Evolutionary conservation across 2,888 invertebrate genomes (phyloP).

Genomic region (Heliothis peltigera): DNA sequence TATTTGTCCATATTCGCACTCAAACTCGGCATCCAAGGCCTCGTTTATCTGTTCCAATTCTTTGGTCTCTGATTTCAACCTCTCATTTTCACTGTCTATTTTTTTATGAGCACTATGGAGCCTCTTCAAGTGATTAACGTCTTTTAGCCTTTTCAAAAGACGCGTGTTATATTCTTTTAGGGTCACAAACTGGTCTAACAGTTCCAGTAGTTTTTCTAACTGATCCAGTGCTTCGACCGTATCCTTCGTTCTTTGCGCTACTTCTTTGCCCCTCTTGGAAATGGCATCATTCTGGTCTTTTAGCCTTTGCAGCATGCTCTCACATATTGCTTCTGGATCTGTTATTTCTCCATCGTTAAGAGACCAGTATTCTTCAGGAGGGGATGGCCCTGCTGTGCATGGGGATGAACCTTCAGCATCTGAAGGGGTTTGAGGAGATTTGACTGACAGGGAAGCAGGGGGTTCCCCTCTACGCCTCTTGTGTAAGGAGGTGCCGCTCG

Average conservation of each 20-base stretch:
- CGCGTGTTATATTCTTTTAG: slow-evolving; percentile 93
- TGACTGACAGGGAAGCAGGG: slow-evolving; percentile 82
- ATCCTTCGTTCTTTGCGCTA: slow-evolving; percentile 89
- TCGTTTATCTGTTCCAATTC: slow-evolving; percentile 85
- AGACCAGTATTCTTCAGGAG: slow-evolving; percentile 79
- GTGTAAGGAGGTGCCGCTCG: slow-evolving; percentile 83
- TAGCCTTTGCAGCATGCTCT: slow-evolving; percentile 81
- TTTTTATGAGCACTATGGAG: slow-evolving; percentile 90
- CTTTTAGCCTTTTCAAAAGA: slow-evolving; percentile 92
- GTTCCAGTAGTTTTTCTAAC: slow-evolving; percentile 93
- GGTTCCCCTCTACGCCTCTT: slow-evolving; percentile 84
- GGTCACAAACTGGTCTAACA: slow-evolving; percentile 94
- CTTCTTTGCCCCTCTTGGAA: slow-evolving; percentile 88
- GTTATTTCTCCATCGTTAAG: slow-evolving; percentile 72
- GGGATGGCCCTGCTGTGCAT: slow-evolving; percentile 80
- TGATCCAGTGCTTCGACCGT: slow-evolving; percentile 93
- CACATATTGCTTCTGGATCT: slow-evolving; percentile 81
- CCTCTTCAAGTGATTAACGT: slow-evolving; percentile 93
- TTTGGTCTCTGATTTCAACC: slow-evolving; percentile 76
- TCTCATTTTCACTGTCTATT: slow-evolving; percentile 82
- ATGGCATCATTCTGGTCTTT: slow-evolving; percentile 83
- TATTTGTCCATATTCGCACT: slow-evolving; percentile 91
- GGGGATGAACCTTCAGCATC: slow-evolving; percentile 85
- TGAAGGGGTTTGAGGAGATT: slow-evolving; percentile 80
- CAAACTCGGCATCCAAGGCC: slow-evolving; percentile 89